Percentiles rank a stretch among this genome's conserved stretches.
These are phyloP conservation scores for Nannospalax galili DNA, from an alignment of 2,113 vertebrate genomes.

Conservation along the genomic window DNA sequence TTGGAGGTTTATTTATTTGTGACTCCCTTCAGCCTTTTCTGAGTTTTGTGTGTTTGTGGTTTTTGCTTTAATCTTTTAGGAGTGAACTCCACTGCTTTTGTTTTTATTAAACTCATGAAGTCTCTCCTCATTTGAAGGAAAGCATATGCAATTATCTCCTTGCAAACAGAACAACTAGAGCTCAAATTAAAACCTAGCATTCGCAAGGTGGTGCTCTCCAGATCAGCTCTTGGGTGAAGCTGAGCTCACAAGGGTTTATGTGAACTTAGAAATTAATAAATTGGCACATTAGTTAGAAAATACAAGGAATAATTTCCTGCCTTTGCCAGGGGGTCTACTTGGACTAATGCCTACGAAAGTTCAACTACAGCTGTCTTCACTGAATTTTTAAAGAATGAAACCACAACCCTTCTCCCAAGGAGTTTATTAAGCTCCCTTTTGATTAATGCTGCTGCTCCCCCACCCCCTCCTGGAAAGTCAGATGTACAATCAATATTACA, in stretches of 20 bases:
- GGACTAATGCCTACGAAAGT: slow-evolving; percentile 69
- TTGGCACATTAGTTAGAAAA: slow-evolving; percentile 74
- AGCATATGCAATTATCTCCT: slow-evolving; percentile 47
- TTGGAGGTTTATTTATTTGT: slow-evolving; percentile 36
- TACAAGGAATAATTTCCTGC: slow-evolving; percentile 66
- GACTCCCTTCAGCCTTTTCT: background rate
- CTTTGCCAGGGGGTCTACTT: slow-evolving; percentile 75
- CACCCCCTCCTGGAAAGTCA: slow-evolving; percentile 52
- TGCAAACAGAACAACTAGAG: slow-evolving; percentile 16
- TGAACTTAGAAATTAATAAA: slow-evolving; percentile 81
- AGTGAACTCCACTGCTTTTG: background rate
- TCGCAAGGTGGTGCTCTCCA: slow-evolving; percentile 30
- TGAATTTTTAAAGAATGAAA: slow-evolving; percentile 75
- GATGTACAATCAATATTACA: slow-evolving; percentile 57
- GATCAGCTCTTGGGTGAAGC: slow-evolving; percentile 55
- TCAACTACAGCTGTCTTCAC: slow-evolving; percentile 62
- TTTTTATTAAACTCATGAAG: slow-evolving; percentile 55
- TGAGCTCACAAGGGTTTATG: slow-evolving; percentile 66
- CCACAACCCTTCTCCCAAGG: slow-evolving; percentile 43
- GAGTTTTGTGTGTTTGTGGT: background rate
- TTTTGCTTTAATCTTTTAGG: background rate
- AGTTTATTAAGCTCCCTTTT: slow-evolving; percentile 81
- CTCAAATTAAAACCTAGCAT: slow-evolving; percentile 73
- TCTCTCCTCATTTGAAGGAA: slow-evolving; percentile 56
- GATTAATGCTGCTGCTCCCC: slow-evolving; percentile 55